A percentile compares a stretch with the other conserved stretches of the same genome.
phyloP scores from a whole-genome alignment of 2,797 vertebrate genomes.

The Pitangus sulphuratus region DNA sequence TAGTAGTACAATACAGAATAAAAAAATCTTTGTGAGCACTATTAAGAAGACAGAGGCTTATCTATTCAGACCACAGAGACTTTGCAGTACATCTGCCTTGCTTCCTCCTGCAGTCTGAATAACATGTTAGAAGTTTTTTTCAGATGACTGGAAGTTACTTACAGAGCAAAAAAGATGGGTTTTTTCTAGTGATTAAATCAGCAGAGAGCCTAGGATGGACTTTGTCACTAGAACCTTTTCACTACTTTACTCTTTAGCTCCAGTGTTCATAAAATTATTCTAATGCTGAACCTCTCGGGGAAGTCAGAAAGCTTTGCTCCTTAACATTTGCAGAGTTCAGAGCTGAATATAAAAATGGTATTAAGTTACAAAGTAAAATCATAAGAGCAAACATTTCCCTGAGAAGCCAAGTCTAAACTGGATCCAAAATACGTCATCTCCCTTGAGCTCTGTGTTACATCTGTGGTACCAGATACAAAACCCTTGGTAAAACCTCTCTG shows the following conservation, averaged over 20 bases:
- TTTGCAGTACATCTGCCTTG: neutral
- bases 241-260: neutral
- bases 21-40: neutral
- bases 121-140: neutral
- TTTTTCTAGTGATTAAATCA: neutral
- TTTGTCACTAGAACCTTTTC: neutral
- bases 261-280: neutral
- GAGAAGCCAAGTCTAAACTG: constrained; percentile 6
- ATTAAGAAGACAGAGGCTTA: neutral
- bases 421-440: constrained; percentile 65
- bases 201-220: neutral
- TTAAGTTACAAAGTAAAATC: constrained; percentile 48
- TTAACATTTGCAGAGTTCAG: constrained; percentile 37
- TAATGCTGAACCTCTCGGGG: neutral
- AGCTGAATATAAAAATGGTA: constrained; percentile 25
- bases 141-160: neutral
- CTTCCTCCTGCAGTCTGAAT: neutral
- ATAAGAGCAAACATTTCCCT: constrained; percentile 1
- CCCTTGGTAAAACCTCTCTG: constrained; percentile 16
- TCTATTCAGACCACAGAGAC: neutral
- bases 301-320: neutral
- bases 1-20: neutral
- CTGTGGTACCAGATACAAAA: constrained; percentile 40
- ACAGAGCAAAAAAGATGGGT: neutral
- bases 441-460: constrained; percentile 49